Base-by-base conservation (phyloP, 2,113 vertebrate genomes). In the Apus apus region DNA sequence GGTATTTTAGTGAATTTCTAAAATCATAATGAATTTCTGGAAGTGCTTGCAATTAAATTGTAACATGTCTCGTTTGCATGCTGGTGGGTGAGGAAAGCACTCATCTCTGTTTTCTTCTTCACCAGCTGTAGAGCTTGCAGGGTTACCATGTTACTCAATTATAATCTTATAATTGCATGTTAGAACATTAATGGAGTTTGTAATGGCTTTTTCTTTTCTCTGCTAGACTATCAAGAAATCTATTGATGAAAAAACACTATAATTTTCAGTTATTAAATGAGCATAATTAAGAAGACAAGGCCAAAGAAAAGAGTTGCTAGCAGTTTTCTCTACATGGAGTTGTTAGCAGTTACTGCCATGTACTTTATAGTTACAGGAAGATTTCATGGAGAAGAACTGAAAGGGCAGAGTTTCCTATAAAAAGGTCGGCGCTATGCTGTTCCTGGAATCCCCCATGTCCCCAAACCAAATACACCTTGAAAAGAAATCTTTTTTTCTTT, bases 131-230 rank as follows among this genome's bases (percentile, higher is more conserved):
- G 72, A 0, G 1, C 75, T 96, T 26, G 6, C 38, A 84, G 88
- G 38, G 50, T 85, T 94, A 78, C 67, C 38, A 36, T 0, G 0
- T 84, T 82, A 91, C 68, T 86, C 57, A 94, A 45, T 95, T 90
- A 94, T 60, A 93, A 79, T 48, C 54, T 80, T 88, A 64, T 83
- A 96, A 95, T 95, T 90, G 60, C 75, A 77, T 56, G 45, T 53
- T 93, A 77, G 75, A 71, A 36, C 71, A 60, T 85, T 77, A 93
- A 88, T 85, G 23, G 64, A 2, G 8, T 78, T 95, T 81, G 21
- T 90, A 90, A 82, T 73, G 46, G 13, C 53, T 89, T 93, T 92
- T 91, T 89, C 45, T 38, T 89, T 76, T 90, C 67, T 64, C 12
- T 86, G 48, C 50, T 74, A 82, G 62, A 51, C 51, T 94, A 80